phyloP scores from a whole-genome alignment of 2,888 invertebrate genomes.

The Biston stratarius region DNA sequence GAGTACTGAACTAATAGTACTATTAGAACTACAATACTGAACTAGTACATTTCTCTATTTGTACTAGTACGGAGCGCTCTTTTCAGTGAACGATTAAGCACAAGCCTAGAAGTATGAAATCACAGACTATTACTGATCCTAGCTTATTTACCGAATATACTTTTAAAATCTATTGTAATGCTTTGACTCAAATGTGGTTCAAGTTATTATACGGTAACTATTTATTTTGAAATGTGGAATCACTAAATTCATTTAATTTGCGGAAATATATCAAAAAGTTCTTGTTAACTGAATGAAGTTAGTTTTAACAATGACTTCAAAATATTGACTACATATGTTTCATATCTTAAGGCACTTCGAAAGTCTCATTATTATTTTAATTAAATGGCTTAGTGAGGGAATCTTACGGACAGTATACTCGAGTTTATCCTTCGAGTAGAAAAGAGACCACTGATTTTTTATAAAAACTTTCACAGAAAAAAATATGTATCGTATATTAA shows the following conservation, averaged over 20 bases:
- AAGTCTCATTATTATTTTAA: neutral
- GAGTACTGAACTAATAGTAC: too few relatives aligned
- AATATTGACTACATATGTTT: neutral
- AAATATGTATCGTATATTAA: too few relatives aligned
- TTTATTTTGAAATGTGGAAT: neutral
- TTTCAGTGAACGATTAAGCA: too few relatives aligned
- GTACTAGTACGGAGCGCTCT: too few relatives aligned
- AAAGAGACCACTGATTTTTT: neutral
- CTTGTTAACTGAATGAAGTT: too few relatives aligned
- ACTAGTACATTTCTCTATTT: too few relatives aligned
- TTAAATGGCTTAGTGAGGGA: too few relatives aligned
- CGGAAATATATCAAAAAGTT: too few relatives aligned
- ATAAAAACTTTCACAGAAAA: neutral
- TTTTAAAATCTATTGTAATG: slow-evolving; percentile 22
- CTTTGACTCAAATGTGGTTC: slow-evolving; percentile 10
- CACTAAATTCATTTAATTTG: too few relatives aligned
- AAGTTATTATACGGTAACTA: slow-evolving; percentile 29
- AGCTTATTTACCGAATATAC: slow-evolving; percentile 22
- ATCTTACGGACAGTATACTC: too few relatives aligned
- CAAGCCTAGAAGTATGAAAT: slow-evolving; percentile 37
- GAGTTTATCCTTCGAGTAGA: neutral
- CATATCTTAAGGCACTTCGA: slow-evolving; percentile 11
- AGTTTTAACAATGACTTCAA: too few relatives aligned
- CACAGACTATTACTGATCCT: slow-evolving; percentile 35
- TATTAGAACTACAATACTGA: too few relatives aligned